These are phyloP conservation scores for Silurus aristotelis DNA, from an alignment of 2,797 vertebrate genomes.

Conservation along the genomic window DNA sequence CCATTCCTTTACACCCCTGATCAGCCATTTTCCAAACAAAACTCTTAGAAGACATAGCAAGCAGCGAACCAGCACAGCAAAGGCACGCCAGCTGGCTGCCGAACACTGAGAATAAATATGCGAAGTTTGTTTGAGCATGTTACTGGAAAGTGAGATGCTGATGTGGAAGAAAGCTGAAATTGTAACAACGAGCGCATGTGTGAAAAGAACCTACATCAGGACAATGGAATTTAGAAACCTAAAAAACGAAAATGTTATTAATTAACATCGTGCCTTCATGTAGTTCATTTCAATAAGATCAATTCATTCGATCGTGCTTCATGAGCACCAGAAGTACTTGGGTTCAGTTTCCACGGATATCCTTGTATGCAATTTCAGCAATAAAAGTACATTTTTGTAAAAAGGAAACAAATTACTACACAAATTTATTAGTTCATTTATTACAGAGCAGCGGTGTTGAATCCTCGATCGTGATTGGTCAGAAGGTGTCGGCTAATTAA, in stretches of 20 bases:
- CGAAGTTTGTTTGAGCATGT: background rate
- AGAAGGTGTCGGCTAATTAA: background rate
- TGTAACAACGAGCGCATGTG: background rate
- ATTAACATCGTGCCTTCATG: background rate
- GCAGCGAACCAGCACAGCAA: background rate
- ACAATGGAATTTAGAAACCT: background rate
- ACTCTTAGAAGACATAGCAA: background rate
- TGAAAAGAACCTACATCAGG: background rate
- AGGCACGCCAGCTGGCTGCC: background rate
- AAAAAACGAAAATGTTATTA: background rate
- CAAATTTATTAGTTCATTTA: too few species aligned
- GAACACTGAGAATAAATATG: slow-evolving; percentile 11
- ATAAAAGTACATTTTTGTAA: too few species aligned
- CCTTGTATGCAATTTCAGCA: too few species aligned
- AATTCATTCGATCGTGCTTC: background rate
- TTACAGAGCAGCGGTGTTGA: background rate
- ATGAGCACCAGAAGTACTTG: background rate
- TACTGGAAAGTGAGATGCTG: slow-evolving; percentile 7
- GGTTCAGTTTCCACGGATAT: too few species aligned
- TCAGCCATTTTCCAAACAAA: slow-evolving; percentile 16
- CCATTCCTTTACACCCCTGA: background rate
- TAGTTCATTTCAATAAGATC: background rate
- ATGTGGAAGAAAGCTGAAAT: background rate
- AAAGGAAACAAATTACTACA: too few species aligned
- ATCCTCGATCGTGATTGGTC: background rate